phyloP scores from a whole-genome alignment of 2,797 vertebrate genomes.

The Ibycter americanus region DNA sequence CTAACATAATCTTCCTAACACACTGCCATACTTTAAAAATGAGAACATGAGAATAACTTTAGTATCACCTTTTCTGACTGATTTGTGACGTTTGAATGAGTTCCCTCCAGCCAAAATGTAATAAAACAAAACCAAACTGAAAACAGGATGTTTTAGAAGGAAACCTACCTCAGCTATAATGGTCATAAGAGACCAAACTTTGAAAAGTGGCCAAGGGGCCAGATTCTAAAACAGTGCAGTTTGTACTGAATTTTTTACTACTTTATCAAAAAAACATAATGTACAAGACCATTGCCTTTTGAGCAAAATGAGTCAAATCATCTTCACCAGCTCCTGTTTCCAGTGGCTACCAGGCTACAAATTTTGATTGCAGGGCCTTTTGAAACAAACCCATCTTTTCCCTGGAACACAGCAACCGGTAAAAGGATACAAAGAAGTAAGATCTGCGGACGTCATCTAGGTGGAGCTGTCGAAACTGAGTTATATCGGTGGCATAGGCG shows the following conservation, averaged over 20 bases:
- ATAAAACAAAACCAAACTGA: not conserved
- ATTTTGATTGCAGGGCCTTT: not conserved
- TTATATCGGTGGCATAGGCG: slow-evolving; percentile 81
- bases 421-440: slow-evolving; percentile 95
- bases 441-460: slow-evolving; percentile 91
- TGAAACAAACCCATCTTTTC: not conserved
- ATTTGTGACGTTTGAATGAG: not conserved
- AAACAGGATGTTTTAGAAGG: not conserved
- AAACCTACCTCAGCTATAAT: not conserved
- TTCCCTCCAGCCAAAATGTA: not conserved
- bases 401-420: not conserved
- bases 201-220: not conserved
- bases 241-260: not conserved
- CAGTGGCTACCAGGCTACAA: not conserved
- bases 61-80: not conserved
- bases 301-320: not conserved
- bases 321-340: not conserved
- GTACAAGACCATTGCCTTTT: not conserved
- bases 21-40: not conserved
- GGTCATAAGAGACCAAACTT: not conserved
- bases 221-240: not conserved
- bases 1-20: not conserved
- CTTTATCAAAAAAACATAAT: not conserved
- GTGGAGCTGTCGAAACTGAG: slow-evolving; percentile 86
- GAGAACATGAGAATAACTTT: not conserved